Conservation (phyloP, 1,140 invertebrate genomes). For the Pachyrhynchus sulphureomaculatus region DNA sequence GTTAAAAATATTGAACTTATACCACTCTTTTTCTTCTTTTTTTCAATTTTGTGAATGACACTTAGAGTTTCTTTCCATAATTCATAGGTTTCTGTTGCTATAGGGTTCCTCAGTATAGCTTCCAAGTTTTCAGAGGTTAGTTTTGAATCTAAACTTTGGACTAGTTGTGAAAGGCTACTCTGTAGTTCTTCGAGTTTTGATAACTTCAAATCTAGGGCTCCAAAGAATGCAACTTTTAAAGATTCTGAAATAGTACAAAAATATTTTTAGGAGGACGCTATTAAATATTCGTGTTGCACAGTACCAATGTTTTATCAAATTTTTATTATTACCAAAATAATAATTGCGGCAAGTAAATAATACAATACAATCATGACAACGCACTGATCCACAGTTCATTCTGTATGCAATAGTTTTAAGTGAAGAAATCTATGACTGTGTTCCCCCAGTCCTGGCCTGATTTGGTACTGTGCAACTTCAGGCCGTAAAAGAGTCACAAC, state of each 20-base stretch:
- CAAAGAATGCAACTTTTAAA: slow-evolving; percentile 63
- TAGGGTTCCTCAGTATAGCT: slow-evolving; percentile 51
- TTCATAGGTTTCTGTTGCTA: slow-evolving; percentile 57
- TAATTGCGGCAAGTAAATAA: too few relatives aligned
- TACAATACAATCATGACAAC: too few relatives aligned
- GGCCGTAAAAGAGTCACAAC: too few relatives aligned
- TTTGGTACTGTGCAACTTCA: too few relatives aligned
- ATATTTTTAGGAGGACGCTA: background rate
- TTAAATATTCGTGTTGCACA: too few relatives aligned
- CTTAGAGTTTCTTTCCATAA: slow-evolving; percentile 63
- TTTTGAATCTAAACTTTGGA: slow-evolving; percentile 57
- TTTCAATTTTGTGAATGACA: slow-evolving; percentile 53
- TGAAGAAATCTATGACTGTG: too few relatives aligned
- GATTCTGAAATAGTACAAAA: slow-evolving; percentile 44
- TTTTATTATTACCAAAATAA: too few relatives aligned
- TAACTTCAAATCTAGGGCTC: slow-evolving; percentile 63
- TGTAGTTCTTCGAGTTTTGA: slow-evolving; percentile 62
- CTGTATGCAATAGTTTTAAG: too few relatives aligned
- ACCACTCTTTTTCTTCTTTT: slow-evolving; percentile 44
- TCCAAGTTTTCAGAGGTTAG: slow-evolving; percentile 43
- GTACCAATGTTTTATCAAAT: too few relatives aligned
- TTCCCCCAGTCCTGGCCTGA: too few relatives aligned
- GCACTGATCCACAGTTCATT: too few relatives aligned
- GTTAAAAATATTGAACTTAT: slow-evolving; percentile 61
- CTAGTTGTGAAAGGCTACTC: slow-evolving; percentile 57